These are phyloP conservation scores for Rousettus leschenaultii DNA, from an alignment of 2,113 vertebrate species.

Conservation along the genomic window DNA sequence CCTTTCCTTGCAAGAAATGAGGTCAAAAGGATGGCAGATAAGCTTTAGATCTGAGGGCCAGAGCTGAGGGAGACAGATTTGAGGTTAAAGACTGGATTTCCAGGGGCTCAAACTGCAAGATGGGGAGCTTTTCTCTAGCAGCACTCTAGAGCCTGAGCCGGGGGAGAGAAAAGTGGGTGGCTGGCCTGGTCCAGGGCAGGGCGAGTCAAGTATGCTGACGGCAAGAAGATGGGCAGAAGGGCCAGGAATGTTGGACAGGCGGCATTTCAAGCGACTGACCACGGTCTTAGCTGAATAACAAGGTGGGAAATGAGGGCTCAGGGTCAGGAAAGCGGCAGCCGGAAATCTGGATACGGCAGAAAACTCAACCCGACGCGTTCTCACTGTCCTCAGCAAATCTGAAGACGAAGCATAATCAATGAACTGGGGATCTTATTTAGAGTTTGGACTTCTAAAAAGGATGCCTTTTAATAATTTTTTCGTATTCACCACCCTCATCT, in stretches of 20 bases:
- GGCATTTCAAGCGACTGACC: background rate
- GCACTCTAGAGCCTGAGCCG: background rate
- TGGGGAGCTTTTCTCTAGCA: background rate
- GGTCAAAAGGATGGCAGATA: background rate
- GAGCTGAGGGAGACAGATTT: background rate
- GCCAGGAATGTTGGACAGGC: background rate
- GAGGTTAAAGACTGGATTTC: background rate
- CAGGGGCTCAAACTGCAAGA: background rate
- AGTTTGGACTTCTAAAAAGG: background rate
- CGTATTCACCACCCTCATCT: background rate
- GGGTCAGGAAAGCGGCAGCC: background rate
- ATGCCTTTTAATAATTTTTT: background rate
- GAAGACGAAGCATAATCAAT: background rate
- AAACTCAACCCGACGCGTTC: background rate
- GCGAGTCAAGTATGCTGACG: too few species aligned
- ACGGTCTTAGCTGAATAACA: background rate
- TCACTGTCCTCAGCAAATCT: background rate
- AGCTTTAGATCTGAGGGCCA: background rate
- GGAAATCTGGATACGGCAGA: background rate
- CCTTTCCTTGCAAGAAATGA: background rate
- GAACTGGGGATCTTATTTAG: background rate
- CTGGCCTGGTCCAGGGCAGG: background rate
- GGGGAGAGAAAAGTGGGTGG: background rate
- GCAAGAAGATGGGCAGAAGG: background rate
- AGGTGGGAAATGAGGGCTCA: background rate